Evolutionary conservation across 2,113 vertebrate genomes (phyloP).

Genomic region (Leucoraja erinaceus): DNA sequence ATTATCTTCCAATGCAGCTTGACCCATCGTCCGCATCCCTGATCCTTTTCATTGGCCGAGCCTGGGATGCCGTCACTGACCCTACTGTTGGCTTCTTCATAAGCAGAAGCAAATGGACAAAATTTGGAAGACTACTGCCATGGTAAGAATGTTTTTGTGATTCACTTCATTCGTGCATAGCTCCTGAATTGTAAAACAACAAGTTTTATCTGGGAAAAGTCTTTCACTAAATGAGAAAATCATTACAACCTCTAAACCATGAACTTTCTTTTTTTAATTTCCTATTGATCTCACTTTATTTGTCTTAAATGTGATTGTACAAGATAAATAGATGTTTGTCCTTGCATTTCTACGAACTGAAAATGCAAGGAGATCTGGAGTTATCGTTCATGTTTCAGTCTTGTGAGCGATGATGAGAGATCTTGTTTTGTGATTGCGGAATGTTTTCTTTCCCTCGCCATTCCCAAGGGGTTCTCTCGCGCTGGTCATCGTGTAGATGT

Average conservation of each 20-base stretch:
- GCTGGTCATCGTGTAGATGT: background rate
- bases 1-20: conserved; percentile 54
- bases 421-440: background rate
- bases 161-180: too few relatives aligned
- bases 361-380: background rate
- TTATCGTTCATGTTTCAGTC: background rate
- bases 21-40: conserved; percentile 78
- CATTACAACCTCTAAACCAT: background rate
- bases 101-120: conserved; percentile 77
- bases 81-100: conserved; percentile 86
- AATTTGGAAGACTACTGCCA: conserved; percentile 80
- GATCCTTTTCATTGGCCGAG: conserved; percentile 82
- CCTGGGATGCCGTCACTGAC: conserved; percentile 88
- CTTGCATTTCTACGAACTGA: background rate
- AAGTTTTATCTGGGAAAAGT: background rate
- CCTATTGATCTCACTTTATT: background rate
- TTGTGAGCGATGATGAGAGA: background rate
- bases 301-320: background rate
- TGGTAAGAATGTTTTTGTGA: conserved; percentile 63
- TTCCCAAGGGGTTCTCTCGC: background rate
- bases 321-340: background rate
- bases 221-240: background rate
- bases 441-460: background rate
- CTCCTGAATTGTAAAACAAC: too few relatives aligned
- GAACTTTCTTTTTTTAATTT: background rate